Evolutionary conservation across 1,140 invertebrate genomes (phyloP), one percentile per base, ranked within the genome.

Genomic region (Hestina assimilis): DNA sequence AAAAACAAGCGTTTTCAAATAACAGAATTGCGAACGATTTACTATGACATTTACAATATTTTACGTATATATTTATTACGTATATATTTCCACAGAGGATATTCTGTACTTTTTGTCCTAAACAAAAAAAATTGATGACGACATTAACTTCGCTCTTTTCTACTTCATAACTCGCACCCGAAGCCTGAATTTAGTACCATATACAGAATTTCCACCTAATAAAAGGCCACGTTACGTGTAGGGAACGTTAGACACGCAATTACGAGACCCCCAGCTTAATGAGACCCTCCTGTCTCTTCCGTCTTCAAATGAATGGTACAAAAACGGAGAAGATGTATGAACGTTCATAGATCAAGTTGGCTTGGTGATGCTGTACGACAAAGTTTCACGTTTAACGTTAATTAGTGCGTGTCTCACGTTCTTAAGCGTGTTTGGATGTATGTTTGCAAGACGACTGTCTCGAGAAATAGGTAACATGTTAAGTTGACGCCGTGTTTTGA

Each of bases 151-250:
- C 33, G 33, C 15, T 17, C 15, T 38, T 38, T 38, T 17, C 33
- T 66, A 68, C 63, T 64, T 80, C 72, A 83, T 82, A 84, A 83
- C 72, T 82, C 69, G 58, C 60, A 63, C 70, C 62, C 69, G 57
- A 66, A 70, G 63, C 73, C 71, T 60, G 75, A 74, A 71, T 78
- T 60, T 80, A 83, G 74, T 79, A 69, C 68, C 74, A 73, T 83
- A 83, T 73, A 87, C 75, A 83, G 82, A 83, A 83, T 87, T 87
- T 84, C 78, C 80, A 87, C 84, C 79, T 87, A 85, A 85, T 87
- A 87, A 87, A 87, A 87, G 80, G 72, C 76, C 81, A 69, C 74
- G 76, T 87, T 87, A 87, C 79, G 80, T 78, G 79, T 77, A 78
- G 80, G 73, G 72, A 79, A 74, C 79, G 76, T 84, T 75, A 81